A percentile compares a stretch with the other conserved stretches of the same genome.
These are phyloP conservation scores for Zaprionus tsacasi DNA, from an alignment of 1,140 invertebrate species.

Conservation along the genomic window DNA sequence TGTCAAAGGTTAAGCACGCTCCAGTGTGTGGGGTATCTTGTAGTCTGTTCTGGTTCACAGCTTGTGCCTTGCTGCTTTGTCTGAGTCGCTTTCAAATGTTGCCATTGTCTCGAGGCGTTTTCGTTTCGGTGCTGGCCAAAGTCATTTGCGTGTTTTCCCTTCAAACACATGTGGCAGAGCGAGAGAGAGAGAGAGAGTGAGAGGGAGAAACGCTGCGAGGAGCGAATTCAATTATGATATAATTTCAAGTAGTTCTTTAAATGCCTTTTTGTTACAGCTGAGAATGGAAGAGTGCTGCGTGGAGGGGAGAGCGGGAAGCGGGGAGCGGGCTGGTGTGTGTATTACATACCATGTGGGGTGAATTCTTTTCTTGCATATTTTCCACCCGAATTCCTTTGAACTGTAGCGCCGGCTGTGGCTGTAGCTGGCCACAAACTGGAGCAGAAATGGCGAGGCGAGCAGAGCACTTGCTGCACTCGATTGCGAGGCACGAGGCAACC, in stretches of 20 bases:
- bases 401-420: not conserved
- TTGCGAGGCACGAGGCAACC: slow-evolving; percentile 32
- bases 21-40: slow-evolving; percentile 13
- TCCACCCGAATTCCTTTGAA: slow-evolving; percentile 8
- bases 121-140: slow-evolving; percentile 36
- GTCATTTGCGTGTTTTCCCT: slow-evolving; percentile 52
- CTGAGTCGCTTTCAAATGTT: slow-evolving; percentile 54
- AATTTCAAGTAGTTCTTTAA: slow-evolving; percentile 75
- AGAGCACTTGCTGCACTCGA: slow-evolving; percentile 74
- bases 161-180: slow-evolving; percentile 17
- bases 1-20: not conserved
- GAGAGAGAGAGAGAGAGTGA: not conserved
- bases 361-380: slow-evolving; percentile 48
- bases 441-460: slow-evolving; percentile 52
- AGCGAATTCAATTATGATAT: slow-evolving; percentile 76
- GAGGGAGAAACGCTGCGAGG: slow-evolving; percentile 16
- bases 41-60: slow-evolving; percentile 18
- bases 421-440: slow-evolving; percentile 7
- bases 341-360: not conserved
- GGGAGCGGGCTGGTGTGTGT: not conserved
- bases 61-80: slow-evolving; percentile 22
- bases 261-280: slow-evolving; percentile 57
- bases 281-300: not conserved
- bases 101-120: slow-evolving; percentile 70
- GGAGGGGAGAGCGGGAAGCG: not conserved